phyloP scores from a whole-genome alignment of 1,140 invertebrate species.

The Drosophila kikkawai region DNA sequence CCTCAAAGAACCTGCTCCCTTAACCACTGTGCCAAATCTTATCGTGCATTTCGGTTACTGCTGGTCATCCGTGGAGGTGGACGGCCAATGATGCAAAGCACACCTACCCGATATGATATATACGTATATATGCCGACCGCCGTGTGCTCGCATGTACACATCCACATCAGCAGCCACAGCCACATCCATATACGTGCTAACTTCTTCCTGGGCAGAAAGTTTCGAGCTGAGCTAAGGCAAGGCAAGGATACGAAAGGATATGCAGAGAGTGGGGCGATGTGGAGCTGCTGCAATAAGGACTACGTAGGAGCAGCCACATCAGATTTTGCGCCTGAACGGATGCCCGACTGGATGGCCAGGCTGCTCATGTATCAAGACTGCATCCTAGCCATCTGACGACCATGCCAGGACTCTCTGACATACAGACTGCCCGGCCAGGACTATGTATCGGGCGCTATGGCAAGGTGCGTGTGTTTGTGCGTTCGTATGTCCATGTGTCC shows the following conservation, averaged over 20 bases:
- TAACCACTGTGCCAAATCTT: slow-evolving; percentile 53
- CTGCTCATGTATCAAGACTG: slow-evolving; percentile 68
- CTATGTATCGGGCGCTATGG: slow-evolving; percentile 28
- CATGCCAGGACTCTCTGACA: slow-evolving; percentile 27
- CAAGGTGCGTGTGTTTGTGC: slow-evolving; percentile 17
- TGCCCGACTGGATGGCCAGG: slow-evolving; percentile 52
- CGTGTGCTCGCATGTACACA: slow-evolving; percentile 36
- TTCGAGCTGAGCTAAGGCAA: slow-evolving; percentile 46
- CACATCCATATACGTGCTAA: slow-evolving; percentile 35
- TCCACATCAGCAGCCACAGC: slow-evolving; percentile 6
- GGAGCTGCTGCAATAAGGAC: slow-evolving; percentile 55
- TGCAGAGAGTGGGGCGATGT: not conserved
- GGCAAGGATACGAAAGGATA: slow-evolving; percentile 22
- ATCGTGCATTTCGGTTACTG: slow-evolving; percentile 57
- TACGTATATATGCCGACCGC: slow-evolving; percentile 27
- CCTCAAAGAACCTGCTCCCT: too few relatives aligned
- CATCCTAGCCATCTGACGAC: slow-evolving; percentile 63
- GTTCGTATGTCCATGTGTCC: slow-evolving; percentile 3
- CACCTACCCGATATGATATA: slow-evolving; percentile 44
- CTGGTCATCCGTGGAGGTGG: slow-evolving; percentile 58
- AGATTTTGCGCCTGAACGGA: slow-evolving; percentile 61
- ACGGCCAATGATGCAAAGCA: slow-evolving; percentile 62
- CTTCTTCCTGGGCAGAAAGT: slow-evolving; percentile 56
- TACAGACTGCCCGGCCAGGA: slow-evolving; percentile 22
- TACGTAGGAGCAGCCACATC: slow-evolving; percentile 60